Evolutionary conservation across 2,888 invertebrate genomes (phyloP).

Genomic region (Cosmopolites sordidus): DNA sequence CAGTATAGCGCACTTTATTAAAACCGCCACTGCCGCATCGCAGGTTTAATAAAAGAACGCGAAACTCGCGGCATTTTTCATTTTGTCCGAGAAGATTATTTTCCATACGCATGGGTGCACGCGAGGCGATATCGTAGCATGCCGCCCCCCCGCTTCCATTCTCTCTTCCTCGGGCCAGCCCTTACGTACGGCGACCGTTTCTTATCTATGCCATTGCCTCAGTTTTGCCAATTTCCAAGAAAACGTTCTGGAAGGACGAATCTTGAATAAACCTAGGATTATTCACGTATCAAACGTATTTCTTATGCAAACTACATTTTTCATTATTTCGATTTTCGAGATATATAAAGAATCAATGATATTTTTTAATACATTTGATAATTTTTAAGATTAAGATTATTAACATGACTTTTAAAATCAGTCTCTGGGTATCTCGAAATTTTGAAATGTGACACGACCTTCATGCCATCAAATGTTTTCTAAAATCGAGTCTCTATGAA

Average conservation of each 20-base stretch:
- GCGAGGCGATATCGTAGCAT: constrained; percentile 12
- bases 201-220: not conserved
- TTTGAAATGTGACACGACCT: too few relatives aligned
- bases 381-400: too few relatives aligned
- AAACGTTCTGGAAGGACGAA: not conserved
- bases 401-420: too few relatives aligned
- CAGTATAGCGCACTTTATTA: constrained; percentile 25
- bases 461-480: too few relatives aligned
- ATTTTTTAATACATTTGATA: too few relatives aligned
- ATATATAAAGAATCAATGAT: too few relatives aligned
- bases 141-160: not conserved
- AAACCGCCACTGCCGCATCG: constrained; percentile 25
- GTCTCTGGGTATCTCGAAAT: too few relatives aligned
- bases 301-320: too few relatives aligned
- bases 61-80: constrained; percentile 29
- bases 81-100: constrained; percentile 28
- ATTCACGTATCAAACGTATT: too few relatives aligned
- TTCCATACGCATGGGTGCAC: constrained; percentile 27
- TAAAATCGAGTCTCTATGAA: too few relatives aligned
- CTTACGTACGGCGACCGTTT: not conserved
- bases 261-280: too few relatives aligned
- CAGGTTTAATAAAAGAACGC: constrained; percentile 29
- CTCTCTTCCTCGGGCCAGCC: not conserved
- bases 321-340: too few relatives aligned
- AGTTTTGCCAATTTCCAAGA: not conserved